These are phyloP conservation scores for Acronicta leporina DNA, from an alignment of 2,888 invertebrate species.

Conservation along the genomic window DNA sequence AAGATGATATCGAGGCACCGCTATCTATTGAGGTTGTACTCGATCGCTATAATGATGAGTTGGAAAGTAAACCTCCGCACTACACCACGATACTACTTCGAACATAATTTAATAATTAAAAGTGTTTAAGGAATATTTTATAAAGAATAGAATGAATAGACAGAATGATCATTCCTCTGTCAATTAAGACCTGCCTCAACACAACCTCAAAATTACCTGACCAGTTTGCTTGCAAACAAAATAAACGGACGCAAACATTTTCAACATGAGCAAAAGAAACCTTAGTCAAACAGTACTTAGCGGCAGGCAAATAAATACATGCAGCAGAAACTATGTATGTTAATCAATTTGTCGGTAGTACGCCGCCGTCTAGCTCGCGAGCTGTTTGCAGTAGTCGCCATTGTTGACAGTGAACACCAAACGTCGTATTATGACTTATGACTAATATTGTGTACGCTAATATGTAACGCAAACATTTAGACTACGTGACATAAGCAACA, in stretches of 20 bases:
- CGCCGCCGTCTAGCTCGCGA: slow-evolving; percentile 28
- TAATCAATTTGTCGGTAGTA: slow-evolving; percentile 49
- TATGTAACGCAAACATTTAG: slow-evolving; percentile 41
- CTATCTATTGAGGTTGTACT: slow-evolving; percentile 11
- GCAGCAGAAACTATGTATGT: slow-evolving; percentile 44
- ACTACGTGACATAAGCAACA: slow-evolving; percentile 34
- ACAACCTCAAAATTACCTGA: slow-evolving; percentile 30
- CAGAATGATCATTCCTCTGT: slow-evolving; percentile 9
- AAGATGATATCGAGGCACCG: slow-evolving; percentile 26
- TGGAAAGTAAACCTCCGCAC: slow-evolving; percentile 17
- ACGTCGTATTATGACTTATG: slow-evolving; percentile 40
- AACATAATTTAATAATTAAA: neutral
- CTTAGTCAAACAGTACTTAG: slow-evolving; percentile 42
- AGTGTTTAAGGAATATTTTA: slow-evolving; percentile 1
- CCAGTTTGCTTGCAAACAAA: slow-evolving; percentile 25
- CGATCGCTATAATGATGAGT: slow-evolving; percentile 4
- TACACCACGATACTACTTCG: neutral
- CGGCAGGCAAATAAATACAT: slow-evolving; percentile 46
- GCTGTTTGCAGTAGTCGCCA: slow-evolving; percentile 43
- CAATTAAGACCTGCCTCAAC: slow-evolving; percentile 33
- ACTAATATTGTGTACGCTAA: slow-evolving; percentile 45
- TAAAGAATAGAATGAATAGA: no score
- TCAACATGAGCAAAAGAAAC: slow-evolving; percentile 37
- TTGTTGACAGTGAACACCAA: slow-evolving; percentile 46
- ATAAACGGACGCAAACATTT: slow-evolving; percentile 26